phyloP scores from a whole-genome alignment of 2,888 invertebrate genomes.

The Isoperla grammatica region DNA sequence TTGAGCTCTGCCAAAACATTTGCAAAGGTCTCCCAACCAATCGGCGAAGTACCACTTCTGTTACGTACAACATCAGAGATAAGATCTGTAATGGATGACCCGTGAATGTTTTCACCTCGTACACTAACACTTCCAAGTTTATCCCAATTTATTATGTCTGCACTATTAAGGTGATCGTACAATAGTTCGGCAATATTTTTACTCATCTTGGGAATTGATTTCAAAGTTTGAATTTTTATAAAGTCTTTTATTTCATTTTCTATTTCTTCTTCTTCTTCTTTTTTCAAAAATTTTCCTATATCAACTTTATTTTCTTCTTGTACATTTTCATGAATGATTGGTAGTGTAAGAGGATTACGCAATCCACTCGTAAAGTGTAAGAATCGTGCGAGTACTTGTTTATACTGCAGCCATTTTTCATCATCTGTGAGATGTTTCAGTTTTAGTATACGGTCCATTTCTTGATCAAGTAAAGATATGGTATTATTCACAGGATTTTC shows the following conservation, averaged over 20 bases:
- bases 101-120: background rate
- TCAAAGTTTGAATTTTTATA: too few relatives aligned
- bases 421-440: background rate
- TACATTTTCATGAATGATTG: too few relatives aligned
- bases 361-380: background rate
- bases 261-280: too few relatives aligned
- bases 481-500: background rate
- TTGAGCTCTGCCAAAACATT: background rate
- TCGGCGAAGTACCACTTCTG: background rate
- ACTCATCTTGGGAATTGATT: too few relatives aligned
- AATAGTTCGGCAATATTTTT: too few relatives aligned
- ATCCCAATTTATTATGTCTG: background rate
- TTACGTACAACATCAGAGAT: background rate
- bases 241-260: too few relatives aligned
- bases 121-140: background rate
- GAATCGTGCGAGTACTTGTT: background rate
- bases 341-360: background rate
- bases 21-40: background rate
- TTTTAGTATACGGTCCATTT: background rate
- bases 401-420: background rate
- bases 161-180: background rate
- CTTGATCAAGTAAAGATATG: background rate
- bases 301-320: too few relatives aligned
- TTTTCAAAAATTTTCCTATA: too few relatives aligned
- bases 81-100: background rate